Evolutionary conservation across 2,888 invertebrate species (phyloP), one percentile per base, ranked within the genome.

Genomic region (Spatulosminthurus flaviceps): DNA sequence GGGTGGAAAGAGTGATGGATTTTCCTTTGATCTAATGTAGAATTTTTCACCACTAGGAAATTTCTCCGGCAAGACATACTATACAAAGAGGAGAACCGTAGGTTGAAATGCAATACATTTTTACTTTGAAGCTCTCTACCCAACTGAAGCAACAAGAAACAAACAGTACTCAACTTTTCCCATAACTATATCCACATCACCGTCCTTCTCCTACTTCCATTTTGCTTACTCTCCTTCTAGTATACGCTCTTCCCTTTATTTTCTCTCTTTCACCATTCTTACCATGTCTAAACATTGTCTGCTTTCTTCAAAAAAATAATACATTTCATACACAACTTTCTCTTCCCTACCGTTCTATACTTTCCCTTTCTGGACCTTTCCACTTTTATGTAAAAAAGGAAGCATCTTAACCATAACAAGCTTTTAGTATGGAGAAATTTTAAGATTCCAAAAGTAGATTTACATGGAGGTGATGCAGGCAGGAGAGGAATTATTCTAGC

Each of bases 21-120:
- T 79, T 81, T 76, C 61, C 82, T 82, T 82, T 82, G 82, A 82
- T 82, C 82, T 82, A 81, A 79, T 81, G 78, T 80, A 79, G 74
- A 81, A 78, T 75, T 82, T 81, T 82, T 82, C 78, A 79, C 79
- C 76, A 76, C 79, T 77, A 80, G 80, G 69, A 80, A 81, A 80
- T 79, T 81, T 80, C 80, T 77, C 78, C 76, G 80, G 76, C 16
- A 5, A 43, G 77, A 60, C 74, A 61, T 21, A 66, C 66, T n/a
- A n/a, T n/a, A n/a, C n/a, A n/a, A n/a, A n/a, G n/a, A n/a, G 34
- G 28, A 16, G 51, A 21, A 60, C 29, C n/a, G 61, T 75, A 79
- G 80, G 78, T 61, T 67, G 70, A 79, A 80, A 80, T 64, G 79
- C 71, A 78, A 79, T 79, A 79, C 79, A 80, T 71, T 70, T 81